Base-by-base conservation (phyloP, 2,797 vertebrate species). In the Betta splendens region DNA sequence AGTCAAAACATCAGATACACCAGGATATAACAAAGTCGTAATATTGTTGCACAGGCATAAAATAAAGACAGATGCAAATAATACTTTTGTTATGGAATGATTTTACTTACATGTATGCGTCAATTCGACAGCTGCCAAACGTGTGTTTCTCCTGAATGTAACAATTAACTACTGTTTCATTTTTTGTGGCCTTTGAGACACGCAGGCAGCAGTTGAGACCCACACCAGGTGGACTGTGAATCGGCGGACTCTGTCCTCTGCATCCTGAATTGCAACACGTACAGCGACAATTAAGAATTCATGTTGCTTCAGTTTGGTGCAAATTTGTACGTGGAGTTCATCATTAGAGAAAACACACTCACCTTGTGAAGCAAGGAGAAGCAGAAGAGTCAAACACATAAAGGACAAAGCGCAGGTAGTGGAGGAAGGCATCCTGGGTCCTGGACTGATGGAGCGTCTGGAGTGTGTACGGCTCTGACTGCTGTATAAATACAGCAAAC, bases 81-180 rank as follows among this genome's bases (percentile, higher is more conserved):
- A n/a, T n/a, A n/a, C n/a, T n/a, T n/a, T n/a, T n/a, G n/a, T n/a
- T n/a, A n/a, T n/a, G n/a, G n/a, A n/a, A n/a, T n/a, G n/a, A n/a
- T n/a, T n/a, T n/a, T 20, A 21, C 52, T 50, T 15, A 50, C 62
- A 49, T 18, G 38, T 22, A 56, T 1, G 52, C 45, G 7, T 22
- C 1, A 11, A 43, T 7, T 16, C 0, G 4, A 21, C 62, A 64
- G 0, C 15, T 0, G 15, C 1, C 2, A 18, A 20, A 4, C 7
- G 0, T 5, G 7, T 3, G 0, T 21, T 5, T 0, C 1, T 0
- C 1, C 9, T 56, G 62, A n/a, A 3, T 11, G 3, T 5, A 36
- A 17, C 62, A 64, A 5, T 1, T 0, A 0, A 0, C 1, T 23
- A 49, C 23, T 2, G 4, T 0, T 9, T 43, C 9, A 0, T 0